These are phyloP conservation scores for Pseudolaguvia tuberculata DNA, from an alignment of 2,113 vertebrate genomes.

Conservation along the genomic window DNA sequence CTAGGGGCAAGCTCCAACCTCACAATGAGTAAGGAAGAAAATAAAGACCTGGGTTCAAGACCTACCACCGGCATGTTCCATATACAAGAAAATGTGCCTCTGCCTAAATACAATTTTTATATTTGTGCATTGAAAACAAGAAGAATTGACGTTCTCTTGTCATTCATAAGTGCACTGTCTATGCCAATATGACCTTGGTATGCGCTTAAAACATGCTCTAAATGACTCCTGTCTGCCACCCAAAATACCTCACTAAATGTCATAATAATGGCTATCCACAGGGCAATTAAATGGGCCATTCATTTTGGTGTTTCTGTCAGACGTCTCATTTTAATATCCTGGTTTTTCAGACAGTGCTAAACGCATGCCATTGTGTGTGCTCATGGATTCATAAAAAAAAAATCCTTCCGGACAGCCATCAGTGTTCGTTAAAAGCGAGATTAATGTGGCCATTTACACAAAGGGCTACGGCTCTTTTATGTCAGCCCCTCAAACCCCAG, in stretches of 20 bases:
- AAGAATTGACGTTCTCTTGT: slow-evolving; percentile 28
- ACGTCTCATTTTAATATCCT: slow-evolving; percentile 53
- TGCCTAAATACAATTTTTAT: no score
- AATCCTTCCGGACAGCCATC: slow-evolving; percentile 49
- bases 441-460: slow-evolving; percentile 52
- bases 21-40: no score
- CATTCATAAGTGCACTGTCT: slow-evolving; percentile 41
- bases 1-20: no score
- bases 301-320: slow-evolving; percentile 49
- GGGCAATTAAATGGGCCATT: slow-evolving; percentile 53
- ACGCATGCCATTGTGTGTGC: slow-evolving; percentile 47
- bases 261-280: slow-evolving; percentile 51
- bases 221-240: slow-evolving; percentile 51
- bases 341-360: slow-evolving; percentile 44
- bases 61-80: no score
- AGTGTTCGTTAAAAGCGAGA: slow-evolving; percentile 54
- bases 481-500: slow-evolving; percentile 39
- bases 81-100: no score
- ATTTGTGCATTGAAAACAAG: slow-evolving; percentile 37
- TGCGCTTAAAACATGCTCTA: slow-evolving; percentile 45
- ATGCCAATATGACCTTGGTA: slow-evolving; percentile 45
- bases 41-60: no score
- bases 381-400: slow-evolving; percentile 46
- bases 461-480: slow-evolving; percentile 47
- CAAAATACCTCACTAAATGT: slow-evolving; percentile 54